phyloP scores from a whole-genome alignment of 2,888 invertebrate species.

The Cecidostiba fungosa region DNA sequence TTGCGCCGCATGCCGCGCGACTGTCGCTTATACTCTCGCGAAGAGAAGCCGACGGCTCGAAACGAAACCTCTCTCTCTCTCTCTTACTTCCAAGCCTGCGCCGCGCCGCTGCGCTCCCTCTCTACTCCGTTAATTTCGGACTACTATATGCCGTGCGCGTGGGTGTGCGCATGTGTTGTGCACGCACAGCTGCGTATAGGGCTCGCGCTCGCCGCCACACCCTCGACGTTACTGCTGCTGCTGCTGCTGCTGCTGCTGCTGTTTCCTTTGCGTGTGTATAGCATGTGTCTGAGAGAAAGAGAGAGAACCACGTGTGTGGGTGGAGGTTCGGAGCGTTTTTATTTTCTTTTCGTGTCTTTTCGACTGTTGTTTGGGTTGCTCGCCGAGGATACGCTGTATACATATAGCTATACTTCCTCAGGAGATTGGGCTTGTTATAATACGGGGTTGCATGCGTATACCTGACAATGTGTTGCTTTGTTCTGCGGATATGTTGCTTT shows the following conservation, averaged over 20 bases:
- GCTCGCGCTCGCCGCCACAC: background rate
- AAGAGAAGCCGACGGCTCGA: conserved; percentile 48
- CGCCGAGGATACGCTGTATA: no score
- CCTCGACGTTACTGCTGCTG: conserved; percentile 3
- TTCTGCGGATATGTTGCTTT: no score
- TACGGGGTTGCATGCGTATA: no score
- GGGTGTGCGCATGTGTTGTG: background rate
- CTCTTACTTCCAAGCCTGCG: conserved; percentile 42
- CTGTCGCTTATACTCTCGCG: conserved; percentile 69
- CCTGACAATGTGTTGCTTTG: no score
- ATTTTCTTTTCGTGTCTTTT: no score
- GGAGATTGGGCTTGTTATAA: no score
- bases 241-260: background rate
- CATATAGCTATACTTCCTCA: no score
- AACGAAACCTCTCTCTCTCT: conserved; percentile 46
- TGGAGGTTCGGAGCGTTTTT: conserved; percentile 3
- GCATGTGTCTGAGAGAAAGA: background rate
- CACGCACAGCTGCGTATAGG: conserved; percentile 8
- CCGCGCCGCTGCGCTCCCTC: conserved; percentile 1
- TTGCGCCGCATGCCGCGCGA: conserved; percentile 78
- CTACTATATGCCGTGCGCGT: background rate
- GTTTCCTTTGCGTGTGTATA: background rate
- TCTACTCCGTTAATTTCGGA: conserved; percentile 32
- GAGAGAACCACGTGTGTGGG: conserved; percentile 2
- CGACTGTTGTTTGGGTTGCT: no score